Conservation (phyloP, 92 coral and sea anemone genomes). For the Anthopleura xanthogrammica region DNA sequence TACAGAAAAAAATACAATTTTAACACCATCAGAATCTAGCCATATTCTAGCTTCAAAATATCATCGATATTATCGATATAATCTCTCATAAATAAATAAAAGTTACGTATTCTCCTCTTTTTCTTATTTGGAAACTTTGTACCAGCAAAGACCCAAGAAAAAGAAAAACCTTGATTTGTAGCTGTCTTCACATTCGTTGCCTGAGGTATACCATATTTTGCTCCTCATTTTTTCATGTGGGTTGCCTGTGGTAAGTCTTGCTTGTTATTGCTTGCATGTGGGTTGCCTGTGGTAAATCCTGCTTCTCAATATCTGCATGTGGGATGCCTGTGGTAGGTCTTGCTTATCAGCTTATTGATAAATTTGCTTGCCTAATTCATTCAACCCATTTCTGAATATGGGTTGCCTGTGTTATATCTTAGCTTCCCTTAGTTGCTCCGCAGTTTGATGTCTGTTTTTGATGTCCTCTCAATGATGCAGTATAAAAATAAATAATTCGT, state of each 20-base stretch:
- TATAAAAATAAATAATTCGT: not conserved
- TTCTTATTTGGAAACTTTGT: not conserved
- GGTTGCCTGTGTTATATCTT: not conserved
- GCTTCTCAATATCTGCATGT: too few species aligned
- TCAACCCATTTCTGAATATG: not conserved
- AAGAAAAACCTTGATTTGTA: too few species aligned
- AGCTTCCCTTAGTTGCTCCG: not conserved
- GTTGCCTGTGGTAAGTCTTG: not conserved
- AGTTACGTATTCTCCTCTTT: not conserved
- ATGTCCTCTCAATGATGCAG: too few species aligned
- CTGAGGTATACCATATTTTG: too few species aligned
- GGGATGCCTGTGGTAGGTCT: too few species aligned
- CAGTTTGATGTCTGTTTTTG: too few species aligned
- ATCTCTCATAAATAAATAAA: too few species aligned
- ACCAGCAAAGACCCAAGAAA: not conserved
- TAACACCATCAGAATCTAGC: not conserved
- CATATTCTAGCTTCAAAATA: not conserved
- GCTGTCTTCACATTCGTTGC: too few species aligned
- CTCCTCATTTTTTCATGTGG: too few species aligned
- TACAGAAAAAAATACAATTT: not conserved
- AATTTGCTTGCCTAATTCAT: too few species aligned
- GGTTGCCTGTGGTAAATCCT: not conserved
- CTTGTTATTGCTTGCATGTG: too few species aligned
- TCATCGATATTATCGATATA: not conserved
- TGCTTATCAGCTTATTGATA: too few species aligned